A percentile compares a stretch with the other conserved stretches of the same genome.
These are phyloP conservation scores for Drosophila lowei DNA, from an alignment of 1,140 invertebrate genomes.

Conservation along the genomic window DNA sequence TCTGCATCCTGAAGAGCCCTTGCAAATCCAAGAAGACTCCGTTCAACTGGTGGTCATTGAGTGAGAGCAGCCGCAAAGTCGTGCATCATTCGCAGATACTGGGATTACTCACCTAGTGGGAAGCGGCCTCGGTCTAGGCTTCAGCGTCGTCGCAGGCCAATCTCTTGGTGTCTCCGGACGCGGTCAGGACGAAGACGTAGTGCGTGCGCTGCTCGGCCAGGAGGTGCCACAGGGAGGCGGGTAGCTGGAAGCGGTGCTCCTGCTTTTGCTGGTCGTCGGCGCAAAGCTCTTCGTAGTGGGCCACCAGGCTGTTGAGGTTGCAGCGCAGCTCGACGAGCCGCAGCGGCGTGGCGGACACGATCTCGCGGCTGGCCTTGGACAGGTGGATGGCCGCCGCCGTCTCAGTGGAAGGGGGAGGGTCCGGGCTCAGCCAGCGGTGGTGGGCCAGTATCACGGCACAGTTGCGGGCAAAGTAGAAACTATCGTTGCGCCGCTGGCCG, in stretches of 20 bases:
- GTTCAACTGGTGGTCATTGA: no score
- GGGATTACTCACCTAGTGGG: no score
- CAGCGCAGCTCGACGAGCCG: conserved; percentile 72
- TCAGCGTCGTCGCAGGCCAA: conserved; percentile 46
- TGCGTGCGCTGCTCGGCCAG: conserved; percentile 53
- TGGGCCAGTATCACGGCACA: conserved; percentile 74
- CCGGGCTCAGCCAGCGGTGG: conserved; percentile 67
- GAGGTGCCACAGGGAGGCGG: conserved; percentile 52
- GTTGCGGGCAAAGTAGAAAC: conserved; percentile 75
- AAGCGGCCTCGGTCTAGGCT: no score
- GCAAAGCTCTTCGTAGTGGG: conserved; percentile 67
- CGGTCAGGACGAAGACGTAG: conserved; percentile 66
- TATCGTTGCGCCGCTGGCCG: conserved; percentile 71
- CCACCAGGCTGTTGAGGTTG: conserved; percentile 67
- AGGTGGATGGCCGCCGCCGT: conserved; percentile 26
- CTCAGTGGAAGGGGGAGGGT: neutral
- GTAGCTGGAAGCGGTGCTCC: conserved; percentile 38
- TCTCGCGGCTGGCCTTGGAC: conserved; percentile 21
- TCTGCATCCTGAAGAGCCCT: no score
- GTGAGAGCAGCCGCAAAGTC: no score
- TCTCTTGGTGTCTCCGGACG: conserved; percentile 63
- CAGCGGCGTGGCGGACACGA: conserved; percentile 51
- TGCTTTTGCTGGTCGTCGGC: conserved; percentile 2
- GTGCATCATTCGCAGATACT: no score
- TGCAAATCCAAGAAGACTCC: no score